A percentile compares a stretch with the other conserved stretches of the same genome.
Conservation (phyloP, 2,797 vertebrate species). For the Manis javanica region DNA sequence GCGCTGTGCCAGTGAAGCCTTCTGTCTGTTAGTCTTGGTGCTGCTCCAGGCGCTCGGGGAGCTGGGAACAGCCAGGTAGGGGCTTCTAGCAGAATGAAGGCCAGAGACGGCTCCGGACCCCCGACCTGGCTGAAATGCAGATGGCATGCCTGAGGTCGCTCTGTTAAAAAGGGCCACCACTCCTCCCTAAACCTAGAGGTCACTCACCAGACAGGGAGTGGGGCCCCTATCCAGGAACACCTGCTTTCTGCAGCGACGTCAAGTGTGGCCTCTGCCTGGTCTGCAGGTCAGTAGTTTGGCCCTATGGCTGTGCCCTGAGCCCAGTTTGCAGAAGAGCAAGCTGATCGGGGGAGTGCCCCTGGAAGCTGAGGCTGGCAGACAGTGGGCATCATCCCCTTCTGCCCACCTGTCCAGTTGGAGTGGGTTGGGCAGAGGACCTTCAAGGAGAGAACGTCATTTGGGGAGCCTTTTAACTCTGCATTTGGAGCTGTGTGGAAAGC, state of each 20-base stretch:
- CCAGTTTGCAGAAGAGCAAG: not conserved
- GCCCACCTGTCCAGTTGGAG: not conserved
- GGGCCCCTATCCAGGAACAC: not conserved
- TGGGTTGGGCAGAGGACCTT: not conserved
- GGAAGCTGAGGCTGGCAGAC: not conserved
- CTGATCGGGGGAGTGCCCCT: fast-evolving
- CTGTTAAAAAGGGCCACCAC: fast-evolving
- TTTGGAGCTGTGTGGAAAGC: not conserved
- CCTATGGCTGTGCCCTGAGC: not conserved
- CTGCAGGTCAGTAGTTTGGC: not conserved
- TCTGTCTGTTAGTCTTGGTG: not conserved
- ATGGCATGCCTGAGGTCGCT: fast-evolving
- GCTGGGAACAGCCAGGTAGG: not conserved
- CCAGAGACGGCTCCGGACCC: not conserved
- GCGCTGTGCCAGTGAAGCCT: fast-evolving
- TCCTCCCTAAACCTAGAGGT: not conserved
- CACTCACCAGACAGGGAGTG: not conserved
- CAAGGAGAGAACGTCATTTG: not conserved
- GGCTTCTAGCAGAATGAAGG: not conserved
- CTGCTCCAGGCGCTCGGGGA: fast-evolving
- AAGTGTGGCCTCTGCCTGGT: not conserved
- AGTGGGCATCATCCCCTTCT: fast-evolving
- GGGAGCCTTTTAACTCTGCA: not conserved
- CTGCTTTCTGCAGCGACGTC: not conserved
- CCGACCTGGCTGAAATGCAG: fast-evolving